Evolutionary conservation across 2,797 vertebrate genomes (phyloP).

Genomic region (Aphelocoma californica): DNA sequence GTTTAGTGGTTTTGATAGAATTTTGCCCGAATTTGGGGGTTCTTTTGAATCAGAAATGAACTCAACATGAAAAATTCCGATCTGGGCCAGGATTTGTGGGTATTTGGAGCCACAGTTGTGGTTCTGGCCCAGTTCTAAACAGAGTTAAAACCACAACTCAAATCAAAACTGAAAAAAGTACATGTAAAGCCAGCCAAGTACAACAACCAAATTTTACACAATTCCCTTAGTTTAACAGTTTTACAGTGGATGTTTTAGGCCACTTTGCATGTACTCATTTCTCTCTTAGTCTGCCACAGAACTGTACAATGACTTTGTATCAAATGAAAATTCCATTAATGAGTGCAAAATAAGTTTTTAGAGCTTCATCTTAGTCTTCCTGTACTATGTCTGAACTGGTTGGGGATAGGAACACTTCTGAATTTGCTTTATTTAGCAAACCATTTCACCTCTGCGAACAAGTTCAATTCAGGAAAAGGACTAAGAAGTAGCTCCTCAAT

Average conservation of each 20-base stretch:
- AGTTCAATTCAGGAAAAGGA: background rate
- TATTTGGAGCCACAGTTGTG: background rate
- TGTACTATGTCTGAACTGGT: background rate
- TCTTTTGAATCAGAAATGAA: slow-evolving; percentile 29
- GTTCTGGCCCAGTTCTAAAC: slow-evolving; percentile 14
- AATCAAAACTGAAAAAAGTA: background rate
- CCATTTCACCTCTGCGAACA: background rate
- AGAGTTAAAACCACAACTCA: slow-evolving; percentile 6
- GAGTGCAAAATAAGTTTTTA: background rate
- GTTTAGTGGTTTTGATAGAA: slow-evolving; percentile 23
- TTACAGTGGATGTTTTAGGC: background rate
- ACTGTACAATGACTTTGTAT: background rate
- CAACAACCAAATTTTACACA: background rate
- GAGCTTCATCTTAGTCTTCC: background rate
- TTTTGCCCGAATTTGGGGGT: background rate
- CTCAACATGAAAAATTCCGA: slow-evolving; percentile 12
- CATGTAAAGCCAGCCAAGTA: background rate
- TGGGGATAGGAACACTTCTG: background rate
- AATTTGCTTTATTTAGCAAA: background rate
- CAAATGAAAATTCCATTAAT: background rate
- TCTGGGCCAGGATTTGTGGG: background rate
- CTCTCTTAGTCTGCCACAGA: background rate
- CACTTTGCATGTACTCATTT: background rate
- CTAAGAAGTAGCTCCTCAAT: background rate
- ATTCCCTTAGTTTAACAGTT: background rate